A percentile compares a stretch with the other conserved stretches of the same genome.
These are phyloP conservation scores for Antheraea yamamai DNA, from an alignment of 2,888 invertebrate species.

Conservation along the genomic window DNA sequence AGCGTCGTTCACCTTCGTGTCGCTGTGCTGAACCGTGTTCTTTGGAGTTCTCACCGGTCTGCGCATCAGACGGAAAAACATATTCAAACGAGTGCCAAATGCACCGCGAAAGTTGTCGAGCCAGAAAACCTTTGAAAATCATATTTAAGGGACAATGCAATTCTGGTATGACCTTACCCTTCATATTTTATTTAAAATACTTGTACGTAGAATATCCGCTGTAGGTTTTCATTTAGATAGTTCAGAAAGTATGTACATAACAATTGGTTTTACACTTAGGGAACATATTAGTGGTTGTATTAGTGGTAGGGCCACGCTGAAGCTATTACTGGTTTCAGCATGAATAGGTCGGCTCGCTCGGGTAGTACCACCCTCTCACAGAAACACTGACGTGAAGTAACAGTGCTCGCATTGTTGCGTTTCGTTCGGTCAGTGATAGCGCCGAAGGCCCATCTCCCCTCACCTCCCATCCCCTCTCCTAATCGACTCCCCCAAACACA, in stretches of 20 bases:
- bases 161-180: constrained; percentile 79
- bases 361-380: too few species aligned
- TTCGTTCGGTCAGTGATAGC: too few species aligned
- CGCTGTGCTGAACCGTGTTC: constrained; percentile 91
- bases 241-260: neutral
- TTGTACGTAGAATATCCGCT: neutral
- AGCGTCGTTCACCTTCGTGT: constrained; percentile 89
- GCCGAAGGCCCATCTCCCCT: too few species aligned
- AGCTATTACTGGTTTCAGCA: too few species aligned
- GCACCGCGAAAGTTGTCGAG: constrained; percentile 90
- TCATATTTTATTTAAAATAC: neutral
- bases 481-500: too few species aligned
- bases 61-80: constrained; percentile 91
- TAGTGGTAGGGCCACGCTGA: too few species aligned
- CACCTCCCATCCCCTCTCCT: too few species aligned
- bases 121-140: constrained; percentile 87
- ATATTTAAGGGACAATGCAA: constrained; percentile 92
- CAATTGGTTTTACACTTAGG: too few species aligned
- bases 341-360: too few species aligned
- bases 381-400: too few species aligned
- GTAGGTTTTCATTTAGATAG: neutral
- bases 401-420: too few species aligned
- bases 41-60: constrained; percentile 89
- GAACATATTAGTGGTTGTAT: too few species aligned
- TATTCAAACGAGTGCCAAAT: constrained; percentile 93